phyloP scores from a whole-genome alignment of 2,888 invertebrate genomes.

The Bellardia bayeri region DNA sequence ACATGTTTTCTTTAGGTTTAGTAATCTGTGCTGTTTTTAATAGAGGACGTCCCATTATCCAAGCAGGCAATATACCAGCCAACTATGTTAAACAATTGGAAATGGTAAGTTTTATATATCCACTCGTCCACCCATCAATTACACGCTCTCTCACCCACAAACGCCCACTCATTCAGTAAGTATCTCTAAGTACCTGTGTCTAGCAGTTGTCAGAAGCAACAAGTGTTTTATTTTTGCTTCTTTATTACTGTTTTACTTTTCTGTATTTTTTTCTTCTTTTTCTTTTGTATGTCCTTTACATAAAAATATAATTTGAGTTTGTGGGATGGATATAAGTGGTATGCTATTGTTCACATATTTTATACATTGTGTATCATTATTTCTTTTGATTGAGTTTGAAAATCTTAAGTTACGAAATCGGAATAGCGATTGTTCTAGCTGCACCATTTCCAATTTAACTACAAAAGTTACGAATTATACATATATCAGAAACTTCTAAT shows the following conservation, averaged over 20 bases:
- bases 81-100: slow-evolving; percentile 96
- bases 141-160: background rate
- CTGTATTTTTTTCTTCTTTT: background rate
- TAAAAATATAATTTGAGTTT: slow-evolving; percentile 19
- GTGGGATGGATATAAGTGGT: background rate
- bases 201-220: slow-evolving; percentile 48
- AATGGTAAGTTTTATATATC: slow-evolving; percentile 87
- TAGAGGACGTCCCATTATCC: slow-evolving; percentile 93
- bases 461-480: no score
- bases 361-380: no score
- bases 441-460: no score
- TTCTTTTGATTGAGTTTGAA: no score
- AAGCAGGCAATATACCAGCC: slow-evolving; percentile 94
- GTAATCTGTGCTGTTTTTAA: slow-evolving; percentile 97
- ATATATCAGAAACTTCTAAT: no score
- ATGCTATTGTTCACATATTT: no score
- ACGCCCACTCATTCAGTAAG: background rate
- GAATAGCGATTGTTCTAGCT: no score
- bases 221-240: slow-evolving; percentile 33
- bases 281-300: background rate
- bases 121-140: background rate
- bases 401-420: no score
- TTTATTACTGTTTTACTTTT: background rate
- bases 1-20: slow-evolving; percentile 98
- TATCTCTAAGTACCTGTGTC: background rate